These are phyloP conservation scores for Drosophila lacteicornis DNA, from an alignment of 1,140 invertebrate species.

Conservation along the genomic window DNA sequence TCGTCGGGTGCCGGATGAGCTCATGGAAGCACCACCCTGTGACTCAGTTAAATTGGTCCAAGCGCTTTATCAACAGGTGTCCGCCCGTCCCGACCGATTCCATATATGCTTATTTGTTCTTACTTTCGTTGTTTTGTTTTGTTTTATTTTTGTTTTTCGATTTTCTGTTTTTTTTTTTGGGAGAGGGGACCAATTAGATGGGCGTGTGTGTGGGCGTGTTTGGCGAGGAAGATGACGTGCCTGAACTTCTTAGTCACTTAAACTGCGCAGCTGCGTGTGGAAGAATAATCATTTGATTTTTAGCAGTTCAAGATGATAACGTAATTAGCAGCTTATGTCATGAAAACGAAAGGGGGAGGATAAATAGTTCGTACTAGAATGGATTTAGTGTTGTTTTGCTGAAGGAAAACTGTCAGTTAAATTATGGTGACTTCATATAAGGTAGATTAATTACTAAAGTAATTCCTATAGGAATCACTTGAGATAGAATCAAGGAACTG, in stretches of 20 bases:
- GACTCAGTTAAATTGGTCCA: constrained; percentile 43
- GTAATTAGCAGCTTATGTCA: too few relatives aligned
- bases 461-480: too few relatives aligned
- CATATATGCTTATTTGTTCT: constrained; percentile 12
- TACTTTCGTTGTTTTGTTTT: constrained; percentile 16
- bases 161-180: background rate
- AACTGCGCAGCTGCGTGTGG: constrained; percentile 53
- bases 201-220: constrained; percentile 45
- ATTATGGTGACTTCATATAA: too few relatives aligned
- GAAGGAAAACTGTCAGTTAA: too few relatives aligned
- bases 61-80: constrained; percentile 53
- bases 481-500: too few relatives aligned
- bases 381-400: too few relatives aligned
- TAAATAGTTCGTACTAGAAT: too few relatives aligned
- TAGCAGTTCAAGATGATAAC: constrained; percentile 2
- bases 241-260: constrained; percentile 39
- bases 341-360: too few relatives aligned
- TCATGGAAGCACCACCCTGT: constrained; percentile 34
- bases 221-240: constrained; percentile 16
- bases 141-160: background rate
- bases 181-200: constrained; percentile 45
- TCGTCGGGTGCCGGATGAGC: constrained; percentile 43
- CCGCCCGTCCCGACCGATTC: background rate
- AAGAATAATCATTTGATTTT: constrained; percentile 22
- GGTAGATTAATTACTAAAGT: too few relatives aligned